A percentile compares a stretch with the other conserved stretches of the same genome.
Conservation (phyloP, 2,888 invertebrate species). For the Zele albiditarsus region DNA sequence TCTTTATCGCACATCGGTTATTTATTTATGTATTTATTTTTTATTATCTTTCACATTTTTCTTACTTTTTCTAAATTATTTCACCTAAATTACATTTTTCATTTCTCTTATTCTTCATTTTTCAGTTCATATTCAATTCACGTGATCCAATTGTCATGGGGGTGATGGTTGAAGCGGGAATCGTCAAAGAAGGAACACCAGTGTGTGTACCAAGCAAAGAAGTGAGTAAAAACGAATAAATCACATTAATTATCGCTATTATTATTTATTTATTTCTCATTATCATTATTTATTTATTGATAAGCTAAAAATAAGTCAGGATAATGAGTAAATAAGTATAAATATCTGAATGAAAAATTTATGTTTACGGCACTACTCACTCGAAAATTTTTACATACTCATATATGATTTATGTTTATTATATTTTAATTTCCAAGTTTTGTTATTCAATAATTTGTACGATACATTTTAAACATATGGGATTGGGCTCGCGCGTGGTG, state of each 20-base stretch:
- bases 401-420: not conserved
- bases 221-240: conserved; percentile 75
- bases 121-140: conserved; percentile 97
- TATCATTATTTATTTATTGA: not conserved
- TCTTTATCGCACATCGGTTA: conserved; percentile 18
- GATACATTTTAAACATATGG: not conserved
- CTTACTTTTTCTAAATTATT: not conserved
- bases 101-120: conserved; percentile 68
- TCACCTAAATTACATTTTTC: not conserved
- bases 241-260: not conserved
- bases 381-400: not conserved
- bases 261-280: not conserved
- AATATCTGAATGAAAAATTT: not conserved
- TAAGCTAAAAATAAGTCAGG: not conserved
- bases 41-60: not conserved
- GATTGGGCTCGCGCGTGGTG: not conserved
- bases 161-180: conserved; percentile 95
- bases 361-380: not conserved
- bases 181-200: conserved; percentile 96
- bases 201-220: conserved; percentile 98
- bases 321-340: not conserved
- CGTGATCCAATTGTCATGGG: conserved; percentile 98
- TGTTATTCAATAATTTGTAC: conserved; percentile 12
- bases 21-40: conserved; percentile 6
- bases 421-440: not conserved